A percentile compares a stretch with the other conserved stretches of the same genome.
Evolutionary conservation across 1,140 invertebrate species (phyloP).

Genomic region (Scylla paramamosain): DNA sequence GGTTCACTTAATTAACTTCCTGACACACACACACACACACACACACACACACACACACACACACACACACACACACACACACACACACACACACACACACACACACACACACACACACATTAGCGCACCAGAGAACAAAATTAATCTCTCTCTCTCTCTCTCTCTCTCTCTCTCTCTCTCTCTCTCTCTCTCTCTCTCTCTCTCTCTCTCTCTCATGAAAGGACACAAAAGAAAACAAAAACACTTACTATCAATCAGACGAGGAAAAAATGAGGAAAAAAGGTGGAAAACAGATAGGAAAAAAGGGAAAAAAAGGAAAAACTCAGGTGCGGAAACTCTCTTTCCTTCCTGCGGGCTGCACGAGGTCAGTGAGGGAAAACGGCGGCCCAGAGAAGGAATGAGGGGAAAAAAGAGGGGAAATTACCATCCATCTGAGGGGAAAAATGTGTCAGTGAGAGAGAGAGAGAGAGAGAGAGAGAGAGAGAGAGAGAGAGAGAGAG

Average conservation of each 20-base stretch:
- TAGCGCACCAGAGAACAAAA: not conserved
- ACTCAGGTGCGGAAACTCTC: not conserved
- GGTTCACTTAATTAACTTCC: not conserved
- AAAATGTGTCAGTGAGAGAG: not conserved
- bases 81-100: too few species aligned
- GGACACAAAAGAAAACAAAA: too few species aligned
- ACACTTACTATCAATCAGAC: not conserved
- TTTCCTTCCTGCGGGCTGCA: too few species aligned
- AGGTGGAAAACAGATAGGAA: not conserved
- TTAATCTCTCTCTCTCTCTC: not conserved
- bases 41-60: too few species aligned
- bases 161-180: slow-evolving; percentile 8
- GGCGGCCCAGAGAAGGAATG: not conserved
- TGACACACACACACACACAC: not conserved
- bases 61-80: too few species aligned
- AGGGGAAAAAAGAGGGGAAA: slow-evolving; percentile 28
- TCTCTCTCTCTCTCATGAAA: too few species aligned
- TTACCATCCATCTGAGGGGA: not conserved
- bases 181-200: not conserved
- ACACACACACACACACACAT: not conserved
- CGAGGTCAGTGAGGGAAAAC: not conserved
- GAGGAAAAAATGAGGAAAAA: not conserved
- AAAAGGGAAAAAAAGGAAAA: not conserved
- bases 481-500: not conserved
- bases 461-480: not conserved